Evolutionary conservation across 2,888 invertebrate species (phyloP).

Genomic region (Lasioglossum marginatum): DNA sequence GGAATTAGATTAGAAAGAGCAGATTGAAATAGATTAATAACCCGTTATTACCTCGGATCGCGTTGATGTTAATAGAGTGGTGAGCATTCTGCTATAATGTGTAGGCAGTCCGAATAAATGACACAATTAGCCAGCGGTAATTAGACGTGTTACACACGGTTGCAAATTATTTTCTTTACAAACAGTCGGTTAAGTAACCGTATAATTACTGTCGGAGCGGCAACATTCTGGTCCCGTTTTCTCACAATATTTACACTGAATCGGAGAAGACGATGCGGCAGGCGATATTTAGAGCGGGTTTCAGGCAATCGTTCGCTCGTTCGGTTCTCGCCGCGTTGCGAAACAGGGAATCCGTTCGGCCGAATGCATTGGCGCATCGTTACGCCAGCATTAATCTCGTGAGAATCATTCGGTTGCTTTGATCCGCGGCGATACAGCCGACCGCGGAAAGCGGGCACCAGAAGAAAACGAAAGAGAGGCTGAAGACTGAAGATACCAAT

Average conservation of each 20-base stretch:
- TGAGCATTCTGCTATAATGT: not conserved
- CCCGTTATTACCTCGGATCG: not conserved
- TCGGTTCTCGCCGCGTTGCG: slow-evolving; percentile 33
- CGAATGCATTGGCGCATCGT: slow-evolving; percentile 45
- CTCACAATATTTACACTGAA: not conserved
- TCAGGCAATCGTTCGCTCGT: slow-evolving; percentile 37
- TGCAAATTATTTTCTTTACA: slow-evolving; percentile 17
- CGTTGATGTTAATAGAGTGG: not conserved
- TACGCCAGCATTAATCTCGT: slow-evolving; percentile 57
- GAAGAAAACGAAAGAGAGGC: not conserved
- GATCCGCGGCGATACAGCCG: slow-evolving; percentile 22
- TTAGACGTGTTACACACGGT: not conserved
- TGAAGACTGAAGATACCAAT: not conserved
- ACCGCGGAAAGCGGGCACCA: not conserved
- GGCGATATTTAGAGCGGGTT: slow-evolving; percentile 53
- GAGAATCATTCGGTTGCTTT: slow-evolving; percentile 41
- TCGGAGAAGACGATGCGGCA: slow-evolving; percentile 17
- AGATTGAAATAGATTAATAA: not conserved
- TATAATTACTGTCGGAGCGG: not conserved
- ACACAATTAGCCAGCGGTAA: not conserved
- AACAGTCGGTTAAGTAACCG: slow-evolving; percentile 7
- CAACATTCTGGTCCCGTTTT: not conserved
- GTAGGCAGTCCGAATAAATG: not conserved
- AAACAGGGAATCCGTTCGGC: slow-evolving; percentile 30
- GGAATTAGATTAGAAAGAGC: not conserved